A percentile compares a stretch with the other conserved stretches of the same genome.
These are phyloP conservation scores for Smutsia temminckii DNA, from an alignment of 2,797 vertebrate genomes.

Conservation along the genomic window DNA sequence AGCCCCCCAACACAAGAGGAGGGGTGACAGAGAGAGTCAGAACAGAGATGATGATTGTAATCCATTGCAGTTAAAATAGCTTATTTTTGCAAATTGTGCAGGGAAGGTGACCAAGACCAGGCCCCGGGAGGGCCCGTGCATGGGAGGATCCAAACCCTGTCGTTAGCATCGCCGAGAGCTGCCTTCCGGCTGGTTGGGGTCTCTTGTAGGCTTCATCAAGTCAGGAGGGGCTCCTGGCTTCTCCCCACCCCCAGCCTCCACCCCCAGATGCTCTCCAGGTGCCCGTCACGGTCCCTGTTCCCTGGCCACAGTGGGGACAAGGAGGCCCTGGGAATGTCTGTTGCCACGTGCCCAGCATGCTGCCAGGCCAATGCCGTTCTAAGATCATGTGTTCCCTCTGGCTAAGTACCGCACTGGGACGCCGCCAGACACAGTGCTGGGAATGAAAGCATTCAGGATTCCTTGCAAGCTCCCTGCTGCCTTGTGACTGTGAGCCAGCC, in stretches of 20 bases:
- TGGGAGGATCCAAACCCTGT: accelerated
- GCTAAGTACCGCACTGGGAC: neutral
- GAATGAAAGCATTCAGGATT: accelerated
- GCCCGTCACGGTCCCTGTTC: neutral
- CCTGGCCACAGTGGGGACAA: neutral
- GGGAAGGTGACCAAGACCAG: accelerated
- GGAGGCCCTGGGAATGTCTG: neutral
- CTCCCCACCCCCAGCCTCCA: neutral
- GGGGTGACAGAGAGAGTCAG: neutral
- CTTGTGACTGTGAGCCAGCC: accelerated
- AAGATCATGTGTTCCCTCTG: accelerated
- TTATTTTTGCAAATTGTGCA: accelerated
- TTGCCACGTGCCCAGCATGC: accelerated
- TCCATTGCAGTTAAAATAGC: no score
- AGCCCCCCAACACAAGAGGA: accelerated
- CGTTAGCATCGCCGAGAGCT: accelerated
- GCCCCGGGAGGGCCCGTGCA: accelerated
- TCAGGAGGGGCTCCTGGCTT: neutral
- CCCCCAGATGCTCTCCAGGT: neutral
- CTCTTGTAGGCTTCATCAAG: neutral
- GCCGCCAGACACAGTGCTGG: accelerated
- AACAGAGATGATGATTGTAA: accelerated
- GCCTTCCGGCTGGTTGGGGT: neutral
- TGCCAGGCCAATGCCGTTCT: no score
- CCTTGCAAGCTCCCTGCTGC: accelerated